These are phyloP conservation scores for Masticophis lateralis DNA, from an alignment of 2,797 vertebrate genomes.

Conservation along the genomic window DNA sequence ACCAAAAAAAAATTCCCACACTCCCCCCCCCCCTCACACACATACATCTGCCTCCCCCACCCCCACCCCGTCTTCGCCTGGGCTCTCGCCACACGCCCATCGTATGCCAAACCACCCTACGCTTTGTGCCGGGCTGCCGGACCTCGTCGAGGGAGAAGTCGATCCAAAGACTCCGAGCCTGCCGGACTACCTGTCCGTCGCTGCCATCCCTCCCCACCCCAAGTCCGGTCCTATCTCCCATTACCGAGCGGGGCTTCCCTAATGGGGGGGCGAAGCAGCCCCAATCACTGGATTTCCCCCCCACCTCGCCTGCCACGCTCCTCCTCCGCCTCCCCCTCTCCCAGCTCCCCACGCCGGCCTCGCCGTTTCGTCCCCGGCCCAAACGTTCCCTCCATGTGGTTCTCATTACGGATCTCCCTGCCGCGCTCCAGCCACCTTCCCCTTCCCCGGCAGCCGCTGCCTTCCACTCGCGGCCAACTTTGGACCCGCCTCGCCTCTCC, in stretches of 20 bases:
- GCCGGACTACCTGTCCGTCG: not conserved
- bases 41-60: not conserved
- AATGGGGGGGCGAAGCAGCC: slow-evolving; percentile 25
- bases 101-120: not conserved
- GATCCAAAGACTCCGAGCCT: not conserved
- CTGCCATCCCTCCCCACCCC: not conserved
- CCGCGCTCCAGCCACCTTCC: slow-evolving; percentile 20
- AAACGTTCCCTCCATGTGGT: slow-evolving; percentile 33
- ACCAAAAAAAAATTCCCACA: not conserved
- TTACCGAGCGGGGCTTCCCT: slow-evolving; percentile 20
- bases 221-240: slow-evolving; percentile 12
- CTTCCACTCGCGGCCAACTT: slow-evolving; percentile 58
- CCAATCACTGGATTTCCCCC: not conserved
- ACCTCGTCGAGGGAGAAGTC: not conserved
- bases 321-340: slow-evolving; percentile 50
- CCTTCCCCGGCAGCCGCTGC: slow-evolving; percentile 40
- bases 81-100: not conserved
- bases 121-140: not conserved
- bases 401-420: slow-evolving; percentile 43
- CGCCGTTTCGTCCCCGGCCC: slow-evolving; percentile 37
- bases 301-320: slow-evolving; percentile 29
- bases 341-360: slow-evolving; percentile 28
- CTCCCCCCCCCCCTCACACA: too few species aligned
- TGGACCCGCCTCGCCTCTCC: slow-evolving; percentile 30
- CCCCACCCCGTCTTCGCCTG: not conserved